Base-by-base conservation (phyloP, 2,113 vertebrate genomes). In the Hydrolagus affinis region DNA sequence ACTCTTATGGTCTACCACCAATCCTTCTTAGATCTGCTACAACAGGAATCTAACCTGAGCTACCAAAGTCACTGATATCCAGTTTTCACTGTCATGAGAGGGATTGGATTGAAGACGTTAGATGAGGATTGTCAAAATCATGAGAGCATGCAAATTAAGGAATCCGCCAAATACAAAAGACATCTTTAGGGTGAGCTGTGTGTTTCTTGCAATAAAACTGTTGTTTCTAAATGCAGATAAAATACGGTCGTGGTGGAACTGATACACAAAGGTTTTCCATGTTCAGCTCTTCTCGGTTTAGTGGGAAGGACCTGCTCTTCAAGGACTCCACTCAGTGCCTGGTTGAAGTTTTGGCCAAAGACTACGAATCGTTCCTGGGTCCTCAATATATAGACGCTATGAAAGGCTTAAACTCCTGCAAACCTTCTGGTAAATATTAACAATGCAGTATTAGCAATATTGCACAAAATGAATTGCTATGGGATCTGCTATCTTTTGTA, bases 251-350 rank as follows among this genome's bases (percentile, higher is more conserved):
- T 11, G 62, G 62, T 68, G 78, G 78, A 83, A 23, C 62, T 10
- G 62, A 66, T 9, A 23, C 66, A 32, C 28, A 12, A 23, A 68
- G 0, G 0, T 83, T 83, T 10, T 8, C 62, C 8, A 83, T 83
- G 78, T 83, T 83, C 25, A 32, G 15, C 2, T 83, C 78, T 32
- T 0, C 2, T 1, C 1, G 0, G 28, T 83, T 83, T 66, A 30
- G 15, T 0, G 91, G 87, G 32, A 92, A 88, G 44, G 92, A 95
- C 86, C 91, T 93, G 11, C 91, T 95, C 80, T 95, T 95, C 87
- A 92, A 94, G 68, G 94, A 94, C 87, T 91, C 90, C 78, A 93
- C 94, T 2, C 90, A 93, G 87, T 95, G 94, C 86, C 91, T 95
- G 30, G 90, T 92, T 87, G 90, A 90, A 56, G 11, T 90, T 83